phyloP scores from a whole-genome alignment of 2,113 vertebrate species.

The Rhodinocichla rosea region DNA sequence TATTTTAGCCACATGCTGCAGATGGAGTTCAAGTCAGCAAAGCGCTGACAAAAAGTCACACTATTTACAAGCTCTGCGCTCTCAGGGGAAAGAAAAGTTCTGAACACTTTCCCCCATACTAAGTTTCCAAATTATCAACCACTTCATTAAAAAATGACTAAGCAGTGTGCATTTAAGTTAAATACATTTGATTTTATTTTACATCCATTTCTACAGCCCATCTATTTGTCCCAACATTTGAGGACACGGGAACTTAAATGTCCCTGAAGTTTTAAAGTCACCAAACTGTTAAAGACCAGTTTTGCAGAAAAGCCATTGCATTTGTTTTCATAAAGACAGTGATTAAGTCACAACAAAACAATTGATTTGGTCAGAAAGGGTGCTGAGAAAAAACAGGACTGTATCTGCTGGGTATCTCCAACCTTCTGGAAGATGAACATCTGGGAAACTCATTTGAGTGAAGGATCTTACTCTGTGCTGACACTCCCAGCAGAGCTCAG shows the following conservation, averaged over 20 bases:
- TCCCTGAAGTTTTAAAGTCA: neutral
- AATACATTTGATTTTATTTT: neutral
- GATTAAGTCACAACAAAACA: neutral
- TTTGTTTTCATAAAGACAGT: neutral
- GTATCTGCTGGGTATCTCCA: neutral
- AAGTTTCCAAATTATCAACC: neutral
- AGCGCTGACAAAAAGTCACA: neutral
- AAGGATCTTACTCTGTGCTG: neutral
- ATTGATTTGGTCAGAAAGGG: neutral
- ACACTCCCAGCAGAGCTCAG: neutral
- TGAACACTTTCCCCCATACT: neutral
- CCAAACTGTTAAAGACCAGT: neutral
- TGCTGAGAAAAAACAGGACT: neutral
- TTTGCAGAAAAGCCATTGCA: neutral
- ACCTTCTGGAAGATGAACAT: neutral
- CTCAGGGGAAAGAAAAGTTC: neutral
- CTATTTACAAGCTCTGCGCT: neutral
- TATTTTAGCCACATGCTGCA: neutral
- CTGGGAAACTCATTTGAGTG: neutral
- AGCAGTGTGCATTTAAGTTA: neutral
- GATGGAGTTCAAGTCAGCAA: neutral
- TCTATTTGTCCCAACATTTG: neutral
- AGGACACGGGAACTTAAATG: neutral
- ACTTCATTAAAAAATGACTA: neutral
- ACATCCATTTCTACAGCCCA: neutral